phyloP scores from a whole-genome alignment of 1,140 invertebrate species.

The Helicoverpa zea region DNA sequence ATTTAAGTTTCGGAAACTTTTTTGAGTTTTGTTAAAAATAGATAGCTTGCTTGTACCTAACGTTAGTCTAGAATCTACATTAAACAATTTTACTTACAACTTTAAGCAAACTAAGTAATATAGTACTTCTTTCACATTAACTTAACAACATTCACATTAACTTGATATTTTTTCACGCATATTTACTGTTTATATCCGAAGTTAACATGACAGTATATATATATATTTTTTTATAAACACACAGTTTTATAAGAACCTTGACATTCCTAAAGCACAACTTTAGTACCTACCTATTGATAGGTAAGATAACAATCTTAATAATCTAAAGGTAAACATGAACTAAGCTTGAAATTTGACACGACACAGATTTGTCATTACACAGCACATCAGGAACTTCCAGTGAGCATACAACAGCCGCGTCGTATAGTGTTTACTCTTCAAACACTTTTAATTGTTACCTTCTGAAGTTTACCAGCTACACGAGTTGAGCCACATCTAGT shows the following conservation, averaged over 20 bases:
- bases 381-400: constrained; percentile 29
- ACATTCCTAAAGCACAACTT: no score
- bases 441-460: constrained; percentile 42
- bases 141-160: no score
- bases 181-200: no score
- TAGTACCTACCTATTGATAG: no score
- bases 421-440: constrained; percentile 29
- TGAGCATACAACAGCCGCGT: constrained; percentile 29
- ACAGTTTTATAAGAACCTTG: no score
- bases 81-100: background rate
- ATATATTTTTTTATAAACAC: no score
- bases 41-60: background rate
- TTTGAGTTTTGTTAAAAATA: background rate
- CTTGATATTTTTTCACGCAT: no score
- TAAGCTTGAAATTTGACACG: background rate
- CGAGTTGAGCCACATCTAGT: background rate
- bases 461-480: background rate
- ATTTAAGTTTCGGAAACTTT: background rate
- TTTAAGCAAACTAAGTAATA: no score
- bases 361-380: constrained; percentile 30
- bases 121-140: no score
- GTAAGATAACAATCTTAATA: no score
- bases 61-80: background rate
- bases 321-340: background rate
- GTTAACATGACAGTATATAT: no score